These are phyloP conservation scores for Drosophila azteca DNA, from an alignment of 1,140 invertebrate species.

Conservation along the genomic window DNA sequence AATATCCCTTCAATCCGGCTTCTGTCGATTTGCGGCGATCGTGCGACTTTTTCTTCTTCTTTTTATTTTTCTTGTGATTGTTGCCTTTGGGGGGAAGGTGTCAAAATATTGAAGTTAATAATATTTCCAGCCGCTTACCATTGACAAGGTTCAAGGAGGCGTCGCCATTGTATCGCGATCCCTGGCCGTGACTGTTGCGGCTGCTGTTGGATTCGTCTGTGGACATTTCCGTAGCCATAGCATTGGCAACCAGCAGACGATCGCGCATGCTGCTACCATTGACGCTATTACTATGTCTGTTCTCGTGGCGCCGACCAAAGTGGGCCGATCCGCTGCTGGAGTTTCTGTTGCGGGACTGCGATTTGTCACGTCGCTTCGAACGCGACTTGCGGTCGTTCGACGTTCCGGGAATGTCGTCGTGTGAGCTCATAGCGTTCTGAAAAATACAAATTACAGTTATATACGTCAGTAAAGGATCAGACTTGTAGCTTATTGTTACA, in stretches of 20 bases:
- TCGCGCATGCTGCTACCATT: slow-evolving; percentile 9
- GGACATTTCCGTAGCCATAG: slow-evolving; percentile 2
- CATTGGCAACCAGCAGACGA: slow-evolving; percentile 29
- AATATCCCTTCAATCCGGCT: slow-evolving; percentile 38
- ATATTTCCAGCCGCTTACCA: slow-evolving; percentile 5
- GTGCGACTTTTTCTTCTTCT: slow-evolving; percentile 23
- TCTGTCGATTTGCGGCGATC: slow-evolving; percentile 26
- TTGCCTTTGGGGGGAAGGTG: not conserved
- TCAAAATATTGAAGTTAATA: not conserved
- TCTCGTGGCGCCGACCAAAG: not conserved
- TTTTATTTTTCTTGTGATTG: slow-evolving; percentile 11
- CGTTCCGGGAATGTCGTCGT: no score
- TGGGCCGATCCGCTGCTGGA: no score
- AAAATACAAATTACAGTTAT: no score
- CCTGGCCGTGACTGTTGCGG: no score
- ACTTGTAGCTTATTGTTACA: no score
- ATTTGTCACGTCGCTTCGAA: no score
- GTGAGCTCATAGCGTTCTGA: no score
- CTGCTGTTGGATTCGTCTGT: not conserved
- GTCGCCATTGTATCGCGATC: no score
- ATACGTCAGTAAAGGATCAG: no score
- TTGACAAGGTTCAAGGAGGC: no score
- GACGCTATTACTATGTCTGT: not conserved
- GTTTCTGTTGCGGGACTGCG: no score
- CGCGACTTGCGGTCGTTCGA: no score